These are phyloP conservation scores for Oeneis ivallda DNA, from an alignment of 2,888 invertebrate genomes.

Conservation along the genomic window DNA sequence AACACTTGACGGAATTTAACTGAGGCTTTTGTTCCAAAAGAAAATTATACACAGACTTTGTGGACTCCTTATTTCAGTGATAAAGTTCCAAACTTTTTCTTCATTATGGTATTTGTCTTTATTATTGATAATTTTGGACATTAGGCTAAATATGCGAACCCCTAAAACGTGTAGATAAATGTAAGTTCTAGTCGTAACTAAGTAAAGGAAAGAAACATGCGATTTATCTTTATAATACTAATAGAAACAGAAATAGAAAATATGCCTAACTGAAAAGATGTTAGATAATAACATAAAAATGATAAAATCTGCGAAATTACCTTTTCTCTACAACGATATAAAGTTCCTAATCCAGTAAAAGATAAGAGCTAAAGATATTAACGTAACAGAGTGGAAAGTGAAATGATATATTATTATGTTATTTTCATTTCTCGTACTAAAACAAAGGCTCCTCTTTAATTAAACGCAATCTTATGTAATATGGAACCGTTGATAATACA, in stretches of 20 bases:
- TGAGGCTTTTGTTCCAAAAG: neutral
- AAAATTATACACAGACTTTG: neutral
- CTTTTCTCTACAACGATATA: neutral
- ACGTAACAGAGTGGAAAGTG: neutral
- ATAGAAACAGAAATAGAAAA: no score
- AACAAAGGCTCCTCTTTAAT: slow-evolving; percentile 12
- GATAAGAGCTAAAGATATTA: slow-evolving; percentile 1
- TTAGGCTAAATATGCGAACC: no score
- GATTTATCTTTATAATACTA: no score
- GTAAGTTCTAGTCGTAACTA: no score
- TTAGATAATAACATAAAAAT: neutral
- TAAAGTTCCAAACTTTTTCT: neutral
- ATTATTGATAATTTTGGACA: no score
- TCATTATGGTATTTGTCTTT: neutral
- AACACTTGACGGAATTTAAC: slow-evolving; percentile 5
- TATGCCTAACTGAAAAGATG: no score
- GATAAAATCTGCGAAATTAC: neutral
- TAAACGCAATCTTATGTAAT: slow-evolving; percentile 9
- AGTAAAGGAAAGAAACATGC: no score
- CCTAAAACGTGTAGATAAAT: no score
- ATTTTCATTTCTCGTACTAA: slow-evolving; percentile 1
- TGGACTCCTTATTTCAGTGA: neutral
- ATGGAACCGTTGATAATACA: slow-evolving; percentile 9
- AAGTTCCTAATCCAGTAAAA: neutral
- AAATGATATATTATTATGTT: neutral